Conservation (phyloP, 2,113 vertebrate genomes). For the Dissostichus mawsoni region DNA sequence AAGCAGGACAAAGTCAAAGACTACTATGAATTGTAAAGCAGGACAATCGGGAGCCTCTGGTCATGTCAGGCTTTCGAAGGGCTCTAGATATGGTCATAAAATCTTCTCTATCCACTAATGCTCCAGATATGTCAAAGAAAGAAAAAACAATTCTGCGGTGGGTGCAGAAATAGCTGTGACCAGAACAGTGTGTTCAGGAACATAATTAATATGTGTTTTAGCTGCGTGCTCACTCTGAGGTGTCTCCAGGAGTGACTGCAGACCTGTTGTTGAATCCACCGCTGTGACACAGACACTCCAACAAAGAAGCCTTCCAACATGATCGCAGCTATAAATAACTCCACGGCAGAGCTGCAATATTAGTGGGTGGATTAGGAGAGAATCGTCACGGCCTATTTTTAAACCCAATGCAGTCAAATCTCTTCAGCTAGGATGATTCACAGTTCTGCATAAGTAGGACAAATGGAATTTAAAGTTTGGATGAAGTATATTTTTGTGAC, state of each 20-base stretch:
- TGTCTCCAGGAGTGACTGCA: constrained; percentile 37
- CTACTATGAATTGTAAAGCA: constrained; percentile 54
- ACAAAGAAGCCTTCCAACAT: constrained; percentile 61
- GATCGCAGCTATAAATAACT: constrained; percentile 74
- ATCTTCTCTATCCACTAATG: constrained; percentile 18
- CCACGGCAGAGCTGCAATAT: constrained; percentile 58
- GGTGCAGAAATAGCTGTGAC: constrained; percentile 9
- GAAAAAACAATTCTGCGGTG: background rate
- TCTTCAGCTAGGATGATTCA: constrained; percentile 43
- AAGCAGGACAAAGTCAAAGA: constrained; percentile 43
- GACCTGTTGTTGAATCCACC: constrained; percentile 53
- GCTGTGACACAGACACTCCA: constrained; percentile 54
- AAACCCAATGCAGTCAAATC: constrained; percentile 58
- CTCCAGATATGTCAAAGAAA: background rate
- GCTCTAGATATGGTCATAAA: constrained; percentile 29
- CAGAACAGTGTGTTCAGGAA: constrained; percentile 1
- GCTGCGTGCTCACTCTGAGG: background rate
- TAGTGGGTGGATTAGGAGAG: constrained; percentile 68
- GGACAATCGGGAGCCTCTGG: constrained; percentile 20
- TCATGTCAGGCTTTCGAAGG: constrained; percentile 53
- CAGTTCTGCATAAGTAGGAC: constrained; percentile 13
- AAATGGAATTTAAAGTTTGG: constrained; percentile 9
- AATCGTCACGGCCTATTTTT: constrained; percentile 69
- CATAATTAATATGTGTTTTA: constrained; percentile 34
- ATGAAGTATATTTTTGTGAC: background rate